Evolutionary conservation across 2,113 vertebrate genomes (phyloP).

Genomic region (Electrona antarctica): DNA sequence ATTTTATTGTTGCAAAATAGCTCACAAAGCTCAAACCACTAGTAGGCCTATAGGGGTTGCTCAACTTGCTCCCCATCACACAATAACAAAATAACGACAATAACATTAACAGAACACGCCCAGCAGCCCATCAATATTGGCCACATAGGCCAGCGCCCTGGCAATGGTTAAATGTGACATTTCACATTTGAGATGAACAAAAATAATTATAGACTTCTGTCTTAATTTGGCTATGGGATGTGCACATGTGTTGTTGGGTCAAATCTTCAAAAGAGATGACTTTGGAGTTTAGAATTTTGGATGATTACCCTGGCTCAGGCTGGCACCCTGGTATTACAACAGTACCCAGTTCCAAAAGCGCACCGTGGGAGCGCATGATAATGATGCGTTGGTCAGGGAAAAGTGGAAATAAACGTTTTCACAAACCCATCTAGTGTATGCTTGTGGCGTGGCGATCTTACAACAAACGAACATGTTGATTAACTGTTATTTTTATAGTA

Average conservation of each 20-base stretch:
- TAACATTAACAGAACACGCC: too few species aligned
- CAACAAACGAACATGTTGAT: slow-evolving; percentile 36
- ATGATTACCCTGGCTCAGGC: slow-evolving; percentile 4
- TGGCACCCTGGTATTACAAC: slow-evolving; percentile 29
- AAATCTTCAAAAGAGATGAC: background rate
- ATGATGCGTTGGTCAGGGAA: slow-evolving; percentile 23
- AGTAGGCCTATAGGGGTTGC: too few species aligned
- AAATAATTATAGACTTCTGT: slow-evolving; percentile 3
- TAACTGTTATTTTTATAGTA: slow-evolving; percentile 49
- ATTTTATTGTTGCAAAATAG: too few species aligned
- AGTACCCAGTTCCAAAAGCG: background rate
- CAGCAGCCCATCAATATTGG: too few species aligned
- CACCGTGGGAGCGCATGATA: slow-evolving; percentile 2
- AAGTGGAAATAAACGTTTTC: slow-evolving; percentile 23
- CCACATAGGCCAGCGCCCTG: too few species aligned
- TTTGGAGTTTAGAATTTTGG: background rate
- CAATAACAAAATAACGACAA: too few species aligned
- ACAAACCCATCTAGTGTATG: background rate
- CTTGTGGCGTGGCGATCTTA: background rate
- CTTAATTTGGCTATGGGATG: slow-evolving; percentile 1
- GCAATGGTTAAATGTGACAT: too few species aligned
- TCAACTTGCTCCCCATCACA: too few species aligned
- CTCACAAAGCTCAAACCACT: too few species aligned
- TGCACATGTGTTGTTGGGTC: background rate
- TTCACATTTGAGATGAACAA: background rate